Evolutionary conservation across 2,888 invertebrate species (phyloP).

Genomic region (Hyalella azteca): DNA sequence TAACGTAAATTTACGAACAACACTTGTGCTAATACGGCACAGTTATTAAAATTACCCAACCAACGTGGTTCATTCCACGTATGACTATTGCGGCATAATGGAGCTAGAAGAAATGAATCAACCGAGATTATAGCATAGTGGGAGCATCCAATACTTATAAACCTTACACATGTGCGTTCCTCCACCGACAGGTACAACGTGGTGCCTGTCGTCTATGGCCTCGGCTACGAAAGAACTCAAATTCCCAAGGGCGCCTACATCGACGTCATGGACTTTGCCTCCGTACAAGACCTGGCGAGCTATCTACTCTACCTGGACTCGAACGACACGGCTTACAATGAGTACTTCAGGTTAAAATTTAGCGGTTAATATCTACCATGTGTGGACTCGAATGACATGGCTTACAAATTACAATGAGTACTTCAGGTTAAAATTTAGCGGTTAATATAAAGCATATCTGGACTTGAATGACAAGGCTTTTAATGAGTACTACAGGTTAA

Average conservation of each 20-base stretch:
- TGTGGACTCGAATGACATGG: not conserved
- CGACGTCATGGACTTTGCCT: slow-evolving; percentile 60
- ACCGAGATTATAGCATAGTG: too few species aligned
- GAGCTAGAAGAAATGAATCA: too few species aligned
- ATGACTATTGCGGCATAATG: too few species aligned
- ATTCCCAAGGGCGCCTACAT: slow-evolving; percentile 62
- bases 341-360: slow-evolving; percentile 11
- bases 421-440: not conserved
- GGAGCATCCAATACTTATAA: too few species aligned
- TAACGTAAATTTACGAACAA: too few species aligned
- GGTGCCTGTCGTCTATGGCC: slow-evolving; percentile 61
- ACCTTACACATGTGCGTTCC: too few species aligned
- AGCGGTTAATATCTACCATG: not conserved
- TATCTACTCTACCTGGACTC: slow-evolving; percentile 60
- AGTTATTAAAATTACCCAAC: too few species aligned
- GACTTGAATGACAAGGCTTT: not conserved
- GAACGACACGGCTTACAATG: slow-evolving; percentile 49
- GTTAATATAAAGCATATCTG: not conserved
- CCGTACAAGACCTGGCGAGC: slow-evolving; percentile 60
- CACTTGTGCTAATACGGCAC: too few species aligned
- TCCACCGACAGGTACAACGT: slow-evolving; percentile 58
- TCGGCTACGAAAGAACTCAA: slow-evolving; percentile 60
- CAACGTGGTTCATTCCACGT: too few species aligned
- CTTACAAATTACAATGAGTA: too few species aligned
- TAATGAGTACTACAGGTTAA: not conserved